Conservation (phyloP, 1,140 invertebrate genomes). For the Dendrolimus kikuchii region DNA sequence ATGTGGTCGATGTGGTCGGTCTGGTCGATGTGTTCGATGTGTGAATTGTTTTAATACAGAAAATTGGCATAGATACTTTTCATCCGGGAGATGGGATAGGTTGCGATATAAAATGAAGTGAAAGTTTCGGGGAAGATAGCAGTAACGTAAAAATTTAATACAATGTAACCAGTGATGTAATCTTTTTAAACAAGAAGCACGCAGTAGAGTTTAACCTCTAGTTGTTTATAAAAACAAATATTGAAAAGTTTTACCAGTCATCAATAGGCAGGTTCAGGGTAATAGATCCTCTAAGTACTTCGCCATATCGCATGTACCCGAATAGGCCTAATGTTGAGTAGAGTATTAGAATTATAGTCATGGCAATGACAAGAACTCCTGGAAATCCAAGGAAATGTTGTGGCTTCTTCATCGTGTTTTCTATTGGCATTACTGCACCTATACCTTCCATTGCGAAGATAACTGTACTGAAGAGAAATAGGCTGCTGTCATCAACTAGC, state of each 20-base stretch:
- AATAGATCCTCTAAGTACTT: slow-evolving; percentile 76
- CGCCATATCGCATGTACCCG: slow-evolving; percentile 88
- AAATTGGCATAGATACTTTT: too few species aligned
- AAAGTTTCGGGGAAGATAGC: too few species aligned
- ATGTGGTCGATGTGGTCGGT: too few species aligned
- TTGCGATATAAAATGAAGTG: too few species aligned
- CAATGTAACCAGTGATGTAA: too few species aligned
- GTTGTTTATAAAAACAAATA: not conserved
- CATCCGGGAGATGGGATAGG: too few species aligned
- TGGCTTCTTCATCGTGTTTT: slow-evolving; percentile 89
- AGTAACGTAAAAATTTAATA: too few species aligned
- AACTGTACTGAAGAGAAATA: slow-evolving; percentile 75
- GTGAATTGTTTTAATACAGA: too few species aligned
- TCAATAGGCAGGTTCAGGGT: slow-evolving; percentile 80
- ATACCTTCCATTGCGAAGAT: slow-evolving; percentile 89
- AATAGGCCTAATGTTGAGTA: slow-evolving; percentile 87
- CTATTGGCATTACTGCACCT: slow-evolving; percentile 89
- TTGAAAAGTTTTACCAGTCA: slow-evolving; percentile 63
- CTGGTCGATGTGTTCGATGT: too few species aligned
- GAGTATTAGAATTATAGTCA: slow-evolving; percentile 81
- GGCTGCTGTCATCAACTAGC: not conserved
- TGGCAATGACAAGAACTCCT: slow-evolving; percentile 86
- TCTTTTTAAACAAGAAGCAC: too few species aligned
- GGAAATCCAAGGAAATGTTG: slow-evolving; percentile 85
- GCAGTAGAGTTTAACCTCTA: too few species aligned